Evolutionary conservation across 2,797 vertebrate species (phyloP).

Genomic region (Darevskia nairensis): DNA sequence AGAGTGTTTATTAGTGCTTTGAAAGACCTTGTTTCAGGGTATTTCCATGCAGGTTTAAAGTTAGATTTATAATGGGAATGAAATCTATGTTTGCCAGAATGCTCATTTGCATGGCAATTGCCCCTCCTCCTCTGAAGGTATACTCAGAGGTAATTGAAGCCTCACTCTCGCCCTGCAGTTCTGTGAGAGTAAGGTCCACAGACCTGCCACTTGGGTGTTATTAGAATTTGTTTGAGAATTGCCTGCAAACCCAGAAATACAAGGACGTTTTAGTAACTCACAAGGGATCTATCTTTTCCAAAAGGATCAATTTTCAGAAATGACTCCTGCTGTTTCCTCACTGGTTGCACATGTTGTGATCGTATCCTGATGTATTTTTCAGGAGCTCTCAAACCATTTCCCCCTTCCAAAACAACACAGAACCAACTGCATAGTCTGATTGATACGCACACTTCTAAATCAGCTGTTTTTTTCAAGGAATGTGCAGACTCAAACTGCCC

Average conservation of each 20-base stretch:
- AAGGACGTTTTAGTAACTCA: neutral
- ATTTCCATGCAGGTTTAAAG: neutral
- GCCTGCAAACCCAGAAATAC: neutral
- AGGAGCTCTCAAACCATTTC: neutral
- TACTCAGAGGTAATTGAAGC: neutral
- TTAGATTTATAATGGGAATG: neutral
- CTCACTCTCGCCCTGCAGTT: neutral
- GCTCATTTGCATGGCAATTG: slow-evolving; percentile 9
- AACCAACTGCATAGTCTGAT: neutral
- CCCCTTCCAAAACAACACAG: neutral
- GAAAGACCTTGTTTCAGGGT: neutral
- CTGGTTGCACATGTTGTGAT: neutral
- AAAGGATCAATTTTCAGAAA: neutral
- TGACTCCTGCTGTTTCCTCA: neutral
- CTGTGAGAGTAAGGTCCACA: neutral
- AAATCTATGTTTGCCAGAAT: neutral
- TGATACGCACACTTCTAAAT: neutral
- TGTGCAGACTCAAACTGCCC: neutral
- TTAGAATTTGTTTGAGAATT: neutral
- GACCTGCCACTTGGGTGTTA: neutral
- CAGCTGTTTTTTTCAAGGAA: neutral
- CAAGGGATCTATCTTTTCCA: neutral
- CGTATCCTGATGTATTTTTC: neutral
- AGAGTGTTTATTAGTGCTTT: neutral
- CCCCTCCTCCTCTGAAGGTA: neutral